These are phyloP conservation scores for Temnothorax longispinosus DNA, from an alignment of 1,140 invertebrate species.

Conservation along the genomic window DNA sequence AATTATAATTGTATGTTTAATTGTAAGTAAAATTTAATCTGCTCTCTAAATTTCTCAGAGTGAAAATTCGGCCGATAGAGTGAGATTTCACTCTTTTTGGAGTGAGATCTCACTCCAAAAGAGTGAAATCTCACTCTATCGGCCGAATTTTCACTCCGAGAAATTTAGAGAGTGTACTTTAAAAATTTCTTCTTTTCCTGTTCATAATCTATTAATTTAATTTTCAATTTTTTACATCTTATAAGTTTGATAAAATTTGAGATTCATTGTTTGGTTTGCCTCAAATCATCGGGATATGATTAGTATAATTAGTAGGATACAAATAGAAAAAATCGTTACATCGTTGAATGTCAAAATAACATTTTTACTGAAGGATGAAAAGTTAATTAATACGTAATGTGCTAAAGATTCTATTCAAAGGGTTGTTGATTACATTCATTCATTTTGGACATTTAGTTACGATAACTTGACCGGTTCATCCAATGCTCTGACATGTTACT, in stretches of 20 bases:
- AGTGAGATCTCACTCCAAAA: too few species aligned
- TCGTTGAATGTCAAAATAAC: neutral
- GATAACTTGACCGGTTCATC: conserved; percentile 69
- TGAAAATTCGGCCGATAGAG: too few species aligned
- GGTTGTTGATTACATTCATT: conserved; percentile 75
- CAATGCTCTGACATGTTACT: conserved; percentile 68
- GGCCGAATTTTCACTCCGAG: too few species aligned
- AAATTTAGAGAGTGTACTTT: too few species aligned
- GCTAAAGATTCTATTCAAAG: conserved; percentile 67
- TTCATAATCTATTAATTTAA: neutral
- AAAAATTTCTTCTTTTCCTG: neutral
- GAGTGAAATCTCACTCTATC: too few species aligned
- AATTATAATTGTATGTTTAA: neutral
- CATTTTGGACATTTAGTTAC: conserved; percentile 66
- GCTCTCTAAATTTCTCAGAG: too few species aligned
- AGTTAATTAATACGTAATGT: conserved; percentile 33
- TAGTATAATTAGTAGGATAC: neutral
- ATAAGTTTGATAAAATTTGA: neutral
- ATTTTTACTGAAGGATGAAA: neutral
- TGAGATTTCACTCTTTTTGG: too few species aligned
- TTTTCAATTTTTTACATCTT: neutral
- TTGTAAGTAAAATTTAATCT: neutral
- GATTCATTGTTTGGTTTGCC: neutral
- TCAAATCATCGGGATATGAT: neutral
- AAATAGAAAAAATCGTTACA: neutral